Evolutionary conservation across 2,888 invertebrate species (phyloP).

Genomic region (Antheraea yamamai): DNA sequence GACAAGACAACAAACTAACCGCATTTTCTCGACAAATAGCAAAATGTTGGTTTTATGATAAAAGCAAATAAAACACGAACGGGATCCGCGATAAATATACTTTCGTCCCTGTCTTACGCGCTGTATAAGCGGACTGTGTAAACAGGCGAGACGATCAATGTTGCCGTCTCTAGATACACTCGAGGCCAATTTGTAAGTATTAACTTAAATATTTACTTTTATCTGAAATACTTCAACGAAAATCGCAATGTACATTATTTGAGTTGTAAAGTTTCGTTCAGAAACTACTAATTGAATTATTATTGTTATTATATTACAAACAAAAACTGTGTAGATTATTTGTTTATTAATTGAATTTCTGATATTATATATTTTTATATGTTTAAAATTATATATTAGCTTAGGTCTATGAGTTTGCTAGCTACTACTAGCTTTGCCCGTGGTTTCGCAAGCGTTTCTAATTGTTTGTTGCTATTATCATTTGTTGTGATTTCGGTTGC

Average conservation of each 20-base stretch:
- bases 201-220: constrained; percentile 39
- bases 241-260: not conserved
- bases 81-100: constrained; percentile 67
- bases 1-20: constrained; percentile 40
- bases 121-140: constrained; percentile 56
- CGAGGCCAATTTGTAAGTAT: constrained; percentile 28
- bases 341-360: not conserved
- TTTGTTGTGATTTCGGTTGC: too few relatives aligned
- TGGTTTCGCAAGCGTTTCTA: too few relatives aligned
- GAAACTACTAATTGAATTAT: not conserved
- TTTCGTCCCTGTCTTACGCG: constrained; percentile 66
- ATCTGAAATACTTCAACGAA: not conserved
- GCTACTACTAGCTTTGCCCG: too few relatives aligned
- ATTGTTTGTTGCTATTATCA: too few relatives aligned
- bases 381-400: too few relatives aligned
- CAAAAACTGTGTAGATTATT: not conserved
- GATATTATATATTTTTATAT: not conserved
- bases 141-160: constrained; percentile 39
- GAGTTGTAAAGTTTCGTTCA: not conserved
- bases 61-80: constrained; percentile 58
- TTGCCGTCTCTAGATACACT: constrained; percentile 28
- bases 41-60: constrained; percentile 58
- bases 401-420: too few relatives aligned
- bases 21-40: constrained; percentile 28
- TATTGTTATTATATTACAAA: not conserved